Evolutionary conservation across 2,888 invertebrate species (phyloP).

Genomic region (Phengaris alcon): DNA sequence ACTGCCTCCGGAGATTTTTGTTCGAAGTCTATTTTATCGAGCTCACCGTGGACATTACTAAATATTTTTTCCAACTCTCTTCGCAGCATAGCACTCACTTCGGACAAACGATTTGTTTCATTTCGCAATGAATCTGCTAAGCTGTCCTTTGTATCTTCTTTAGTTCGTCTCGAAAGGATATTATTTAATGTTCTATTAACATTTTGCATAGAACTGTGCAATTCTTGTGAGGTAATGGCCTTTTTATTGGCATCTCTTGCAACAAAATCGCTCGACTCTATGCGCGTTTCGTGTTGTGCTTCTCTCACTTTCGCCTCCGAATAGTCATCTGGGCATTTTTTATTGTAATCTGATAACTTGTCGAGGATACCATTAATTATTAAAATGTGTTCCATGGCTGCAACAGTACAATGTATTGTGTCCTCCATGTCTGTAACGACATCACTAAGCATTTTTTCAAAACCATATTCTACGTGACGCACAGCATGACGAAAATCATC

Average conservation of each 20-base stretch:
- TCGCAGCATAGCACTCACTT: conserved; percentile 50
- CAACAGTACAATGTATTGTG: conserved; percentile 61
- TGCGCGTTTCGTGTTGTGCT: conserved; percentile 6
- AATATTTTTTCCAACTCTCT: conserved; percentile 54
- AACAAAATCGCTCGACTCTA: not conserved
- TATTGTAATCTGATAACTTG: conserved; percentile 43
- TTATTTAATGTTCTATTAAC: conserved; percentile 43
- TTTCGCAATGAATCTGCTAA: conserved; percentile 46
- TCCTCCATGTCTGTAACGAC: conserved; percentile 61
- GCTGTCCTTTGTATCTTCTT: conserved; percentile 41
- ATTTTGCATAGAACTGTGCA: conserved; percentile 42
- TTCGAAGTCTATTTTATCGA: conserved; percentile 39
- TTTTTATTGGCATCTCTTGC: conserved; percentile 32
- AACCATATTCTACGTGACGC: conserved; percentile 52
- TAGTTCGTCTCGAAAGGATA: conserved; percentile 41
- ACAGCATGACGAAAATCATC: conserved; percentile 54
- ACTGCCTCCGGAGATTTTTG: conserved; percentile 46
- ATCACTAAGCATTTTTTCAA: conserved; percentile 58
- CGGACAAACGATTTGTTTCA: conserved; percentile 50
- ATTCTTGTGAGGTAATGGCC: conserved; percentile 32
- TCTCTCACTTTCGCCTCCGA: not conserved
- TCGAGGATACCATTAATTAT: conserved; percentile 43
- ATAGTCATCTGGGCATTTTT: conserved; percentile 34
- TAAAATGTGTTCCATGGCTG: conserved; percentile 59
- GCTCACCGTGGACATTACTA: conserved; percentile 45